Evolutionary conservation across 23 tunicate species (phyloP).

Genomic region (Corella eumyota): DNA sequence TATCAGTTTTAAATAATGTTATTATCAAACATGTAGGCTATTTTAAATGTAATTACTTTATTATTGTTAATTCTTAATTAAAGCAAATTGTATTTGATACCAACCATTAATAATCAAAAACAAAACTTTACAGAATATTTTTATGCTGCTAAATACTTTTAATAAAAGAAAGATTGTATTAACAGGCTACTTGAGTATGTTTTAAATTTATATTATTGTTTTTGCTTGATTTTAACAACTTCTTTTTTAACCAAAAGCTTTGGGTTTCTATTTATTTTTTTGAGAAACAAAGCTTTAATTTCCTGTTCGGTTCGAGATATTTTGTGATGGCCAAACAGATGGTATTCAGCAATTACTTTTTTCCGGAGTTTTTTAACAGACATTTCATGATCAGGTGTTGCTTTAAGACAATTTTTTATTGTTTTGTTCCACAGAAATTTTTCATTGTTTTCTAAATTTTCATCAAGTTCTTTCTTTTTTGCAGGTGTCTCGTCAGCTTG

Average conservation of each 20-base stretch:
- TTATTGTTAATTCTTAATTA: too few relatives aligned
- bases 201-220: too few relatives aligned
- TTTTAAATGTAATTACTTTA: too few relatives aligned
- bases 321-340: background rate
- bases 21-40: too few relatives aligned
- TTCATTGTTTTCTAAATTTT: background rate
- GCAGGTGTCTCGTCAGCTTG: background rate
- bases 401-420: conserved; percentile 14
- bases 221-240: conserved; percentile 26
- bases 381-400: conserved; percentile 10
- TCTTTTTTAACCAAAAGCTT: conserved; percentile 35
- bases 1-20: too few relatives aligned
- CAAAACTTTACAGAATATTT: too few relatives aligned
- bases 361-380: conserved; percentile 29
- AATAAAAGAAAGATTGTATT: too few relatives aligned
- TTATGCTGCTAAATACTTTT: too few relatives aligned
- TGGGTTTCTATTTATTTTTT: conserved; percentile 28
- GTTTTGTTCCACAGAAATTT: conserved; percentile 48
- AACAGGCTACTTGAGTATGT: too few relatives aligned
- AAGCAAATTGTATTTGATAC: too few relatives aligned
- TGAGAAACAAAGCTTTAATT: conserved; percentile 16
- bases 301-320: conserved; percentile 20
- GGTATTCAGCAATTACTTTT: conserved; percentile 13
- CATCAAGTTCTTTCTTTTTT: background rate
- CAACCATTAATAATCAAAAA: too few relatives aligned